Evolutionary conservation across 2,888 invertebrate genomes (phyloP), one percentile per base, ranked within the genome.

Genomic region (Yponomeuta cagnagella): DNA sequence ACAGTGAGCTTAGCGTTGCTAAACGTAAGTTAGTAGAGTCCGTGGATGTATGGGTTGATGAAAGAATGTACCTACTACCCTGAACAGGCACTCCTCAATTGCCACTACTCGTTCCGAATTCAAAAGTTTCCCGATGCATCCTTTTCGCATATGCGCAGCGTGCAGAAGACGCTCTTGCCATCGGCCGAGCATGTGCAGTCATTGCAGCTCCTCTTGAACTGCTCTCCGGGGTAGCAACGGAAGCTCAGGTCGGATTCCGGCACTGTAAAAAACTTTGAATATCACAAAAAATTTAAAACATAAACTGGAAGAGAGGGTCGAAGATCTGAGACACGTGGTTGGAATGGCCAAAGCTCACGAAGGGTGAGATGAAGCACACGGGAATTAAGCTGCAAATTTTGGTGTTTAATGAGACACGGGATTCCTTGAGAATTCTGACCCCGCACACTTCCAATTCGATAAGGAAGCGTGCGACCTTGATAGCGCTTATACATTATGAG

Each of bases 141-240:
- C 68, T 82, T 75, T 71, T 90, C 89, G 74, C 92, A 93, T 63
- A 88, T 76, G 43, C 83, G 88, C 30, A 89, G 74, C 0, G 93
- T 92, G 79, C 93, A 93, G 77, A 86, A 89, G 2, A 90, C 86
- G 70, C 83, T 84, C 71, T 78, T 87, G 10, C 93, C 93, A 72
- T 90, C 89, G 0, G 88, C 87, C 0, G 88, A 86, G 76, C 93
- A 93, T 1, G 87, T 85, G 80, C 93, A 93, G 76, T 90, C 89
- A 76, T 93, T 93, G 80, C 93, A 93, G 64, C 85, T 86, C 0
- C 83, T 83, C 72, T 86, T 87, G 82, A 91, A 93, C 73, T 87
- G 87, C 73, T 90, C 88, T 1, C 90, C 92, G 0, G 93, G 88
- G 71, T 87, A 89, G 82, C 93, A 93, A 69, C 89, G 89, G 81